Conservation (phyloP, 2,797 vertebrate genomes). For the Sebastes hubbsi region DNA sequence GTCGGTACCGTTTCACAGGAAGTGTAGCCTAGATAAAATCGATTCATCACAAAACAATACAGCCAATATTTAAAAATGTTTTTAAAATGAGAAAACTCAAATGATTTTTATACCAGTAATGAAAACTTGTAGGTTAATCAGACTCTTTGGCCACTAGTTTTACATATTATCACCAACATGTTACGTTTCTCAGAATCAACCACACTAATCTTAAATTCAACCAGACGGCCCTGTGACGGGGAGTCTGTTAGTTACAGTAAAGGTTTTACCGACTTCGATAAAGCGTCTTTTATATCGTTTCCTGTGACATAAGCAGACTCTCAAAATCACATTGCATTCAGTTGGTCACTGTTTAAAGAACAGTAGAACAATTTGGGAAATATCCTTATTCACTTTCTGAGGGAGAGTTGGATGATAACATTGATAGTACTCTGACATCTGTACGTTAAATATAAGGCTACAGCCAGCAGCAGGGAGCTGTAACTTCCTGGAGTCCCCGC, state of each 20-base stretch:
- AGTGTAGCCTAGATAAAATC: slow-evolving; percentile 34
- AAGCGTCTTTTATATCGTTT: not conserved
- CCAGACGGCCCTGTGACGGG: too few species aligned
- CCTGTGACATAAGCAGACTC: not conserved
- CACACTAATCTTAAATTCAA: too few species aligned
- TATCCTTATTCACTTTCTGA: not conserved
- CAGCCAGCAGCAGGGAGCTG: not conserved
- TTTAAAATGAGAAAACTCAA: not conserved
- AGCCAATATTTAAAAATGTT: slow-evolving; percentile 28
- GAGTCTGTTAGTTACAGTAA: not conserved
- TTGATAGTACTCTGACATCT: not conserved
- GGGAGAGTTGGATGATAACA: not conserved
- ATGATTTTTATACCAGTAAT: slow-evolving; percentile 25
- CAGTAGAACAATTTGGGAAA: not conserved
- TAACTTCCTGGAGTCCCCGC: not conserved
- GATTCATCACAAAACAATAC: slow-evolving; percentile 52
- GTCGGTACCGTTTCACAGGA: slow-evolving; percentile 43
- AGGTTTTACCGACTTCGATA: not conserved
- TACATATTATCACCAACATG: not conserved
- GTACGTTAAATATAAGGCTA: not conserved
- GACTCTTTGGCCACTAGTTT: slow-evolving; percentile 56
- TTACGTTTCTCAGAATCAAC: slow-evolving; percentile 1
- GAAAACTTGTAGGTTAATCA: slow-evolving; percentile 25
- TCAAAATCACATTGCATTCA: not conserved
- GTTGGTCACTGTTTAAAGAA: not conserved